A percentile compares a stretch with the other conserved stretches of the same genome.
Conservation (phyloP, 1,140 invertebrate genomes). For the Conus ventricosus region DNA sequence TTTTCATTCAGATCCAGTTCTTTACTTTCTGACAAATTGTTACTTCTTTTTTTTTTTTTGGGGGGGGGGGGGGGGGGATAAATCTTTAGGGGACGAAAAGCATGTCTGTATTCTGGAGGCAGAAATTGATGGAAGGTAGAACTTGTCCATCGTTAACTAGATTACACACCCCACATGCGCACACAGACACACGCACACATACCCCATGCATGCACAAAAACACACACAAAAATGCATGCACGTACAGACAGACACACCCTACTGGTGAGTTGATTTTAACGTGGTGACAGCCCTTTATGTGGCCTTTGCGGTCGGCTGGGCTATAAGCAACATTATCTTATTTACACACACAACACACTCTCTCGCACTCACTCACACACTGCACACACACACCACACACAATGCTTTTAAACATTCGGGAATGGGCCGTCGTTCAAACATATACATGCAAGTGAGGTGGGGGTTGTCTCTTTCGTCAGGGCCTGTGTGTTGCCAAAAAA, state of each 20-base stretch:
- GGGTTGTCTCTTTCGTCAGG: not conserved
- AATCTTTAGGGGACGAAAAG: not conserved
- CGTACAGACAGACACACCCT: not conserved
- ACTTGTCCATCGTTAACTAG: not conserved
- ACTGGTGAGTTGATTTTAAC: too few relatives aligned
- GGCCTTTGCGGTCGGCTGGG: too few relatives aligned
- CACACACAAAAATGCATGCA: not conserved
- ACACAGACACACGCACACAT: conserved; percentile 17
- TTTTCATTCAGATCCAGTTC: too few relatives aligned
- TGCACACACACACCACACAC: not conserved
- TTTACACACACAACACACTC: not conserved
- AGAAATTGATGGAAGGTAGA: not conserved
- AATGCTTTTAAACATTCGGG: not conserved
- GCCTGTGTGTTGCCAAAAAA: too few relatives aligned
- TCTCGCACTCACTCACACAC: not conserved
- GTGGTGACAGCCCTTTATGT: too few relatives aligned
- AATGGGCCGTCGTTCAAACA: not conserved
- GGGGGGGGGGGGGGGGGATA: too few relatives aligned
- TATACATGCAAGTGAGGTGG: not conserved
- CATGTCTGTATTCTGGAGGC: not conserved
- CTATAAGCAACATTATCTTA: too few relatives aligned
- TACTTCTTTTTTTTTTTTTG: not conserved
- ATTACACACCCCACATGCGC: not conserved
- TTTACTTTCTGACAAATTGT: too few relatives aligned
- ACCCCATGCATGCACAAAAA: not conserved